A percentile compares a stretch with the other conserved stretches of the same genome.
Conservation (phyloP, 37 sponge, comb jelly and placozoan genomes). For the Lycopodina hypogea region DNA sequence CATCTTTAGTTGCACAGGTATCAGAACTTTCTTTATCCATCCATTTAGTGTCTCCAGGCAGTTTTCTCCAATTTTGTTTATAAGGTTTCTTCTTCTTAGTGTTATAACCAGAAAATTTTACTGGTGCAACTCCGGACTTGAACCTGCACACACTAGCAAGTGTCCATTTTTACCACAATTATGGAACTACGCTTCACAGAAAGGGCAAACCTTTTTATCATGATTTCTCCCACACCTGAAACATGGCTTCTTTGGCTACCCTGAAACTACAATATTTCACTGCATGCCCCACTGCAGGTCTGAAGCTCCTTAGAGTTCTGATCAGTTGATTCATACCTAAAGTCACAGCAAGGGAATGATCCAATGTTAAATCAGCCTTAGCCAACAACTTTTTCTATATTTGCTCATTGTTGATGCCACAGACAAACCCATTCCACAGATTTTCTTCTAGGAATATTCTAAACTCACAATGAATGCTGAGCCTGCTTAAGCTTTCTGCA, state of each 20-base stretch:
- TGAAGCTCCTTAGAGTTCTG: neutral
- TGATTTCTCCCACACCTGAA: slow-evolving; percentile 4
- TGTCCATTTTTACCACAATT: slow-evolving; percentile 12
- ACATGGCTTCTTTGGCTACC: neutral
- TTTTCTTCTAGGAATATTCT: neutral
- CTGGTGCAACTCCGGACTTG: too few species aligned
- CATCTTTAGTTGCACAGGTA: too few species aligned
- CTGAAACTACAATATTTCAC: neutral
- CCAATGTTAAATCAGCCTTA: slow-evolving; percentile 16
- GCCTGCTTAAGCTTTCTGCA: neutral
- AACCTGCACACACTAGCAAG: slow-evolving; percentile 2
- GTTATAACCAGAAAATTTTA: too few species aligned
- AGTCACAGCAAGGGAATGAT: slow-evolving; percentile 24
- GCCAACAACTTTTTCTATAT: slow-evolving; percentile 28
- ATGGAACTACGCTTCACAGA: neutral
- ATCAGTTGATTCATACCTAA: slow-evolving; percentile 25
- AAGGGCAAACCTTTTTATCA: slow-evolving; percentile 4
- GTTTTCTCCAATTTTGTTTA: too few species aligned
- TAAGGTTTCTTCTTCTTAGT: too few species aligned
- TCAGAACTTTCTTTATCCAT: too few species aligned
- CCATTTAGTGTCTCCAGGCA: too few species aligned
- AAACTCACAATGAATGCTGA: too few species aligned
- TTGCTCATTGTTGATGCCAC: slow-evolving; percentile 15
- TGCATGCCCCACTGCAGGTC: neutral
- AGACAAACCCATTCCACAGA: slow-evolving; percentile 19